Conservation (phyloP, 2,888 invertebrate genomes). For the Taenaris catops region DNA sequence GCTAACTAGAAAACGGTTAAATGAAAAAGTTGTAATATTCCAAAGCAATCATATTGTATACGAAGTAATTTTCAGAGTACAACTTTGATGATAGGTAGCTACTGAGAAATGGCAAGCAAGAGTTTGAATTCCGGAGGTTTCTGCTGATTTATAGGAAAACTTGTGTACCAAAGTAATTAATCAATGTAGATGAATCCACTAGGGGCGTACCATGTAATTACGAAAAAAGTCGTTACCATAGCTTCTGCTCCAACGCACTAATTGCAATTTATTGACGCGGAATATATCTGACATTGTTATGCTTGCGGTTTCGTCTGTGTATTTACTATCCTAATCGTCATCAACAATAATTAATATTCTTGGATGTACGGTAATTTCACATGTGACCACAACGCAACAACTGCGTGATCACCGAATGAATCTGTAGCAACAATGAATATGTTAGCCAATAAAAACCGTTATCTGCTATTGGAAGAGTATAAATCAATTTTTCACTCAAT, state of each 20-base stretch:
- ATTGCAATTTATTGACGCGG: constrained; percentile 6
- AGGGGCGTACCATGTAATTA: constrained; percentile 8
- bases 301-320: background rate
- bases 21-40: constrained; percentile 10
- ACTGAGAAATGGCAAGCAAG: constrained; percentile 22
- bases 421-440: too few relatives aligned
- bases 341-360: too few relatives aligned
- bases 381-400: too few relatives aligned
- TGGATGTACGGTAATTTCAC: too few relatives aligned
- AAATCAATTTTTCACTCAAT: too few relatives aligned
- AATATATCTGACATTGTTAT: background rate
- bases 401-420: too few relatives aligned
- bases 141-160: constrained; percentile 26
- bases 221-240: constrained; percentile 9
- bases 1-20: too few relatives aligned
- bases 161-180: constrained; percentile 25
- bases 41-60: constrained; percentile 12
- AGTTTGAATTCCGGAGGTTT: constrained; percentile 26
- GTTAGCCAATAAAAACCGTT: too few relatives aligned
- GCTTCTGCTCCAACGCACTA: constrained; percentile 5
- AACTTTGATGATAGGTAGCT: constrained; percentile 16
- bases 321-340: too few relatives aligned
- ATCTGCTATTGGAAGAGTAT: too few relatives aligned
- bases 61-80: constrained; percentile 17
- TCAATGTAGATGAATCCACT: constrained; percentile 16